phyloP scores from a whole-genome alignment of 2,113 vertebrate species.

The Trogon melanurus region DNA sequence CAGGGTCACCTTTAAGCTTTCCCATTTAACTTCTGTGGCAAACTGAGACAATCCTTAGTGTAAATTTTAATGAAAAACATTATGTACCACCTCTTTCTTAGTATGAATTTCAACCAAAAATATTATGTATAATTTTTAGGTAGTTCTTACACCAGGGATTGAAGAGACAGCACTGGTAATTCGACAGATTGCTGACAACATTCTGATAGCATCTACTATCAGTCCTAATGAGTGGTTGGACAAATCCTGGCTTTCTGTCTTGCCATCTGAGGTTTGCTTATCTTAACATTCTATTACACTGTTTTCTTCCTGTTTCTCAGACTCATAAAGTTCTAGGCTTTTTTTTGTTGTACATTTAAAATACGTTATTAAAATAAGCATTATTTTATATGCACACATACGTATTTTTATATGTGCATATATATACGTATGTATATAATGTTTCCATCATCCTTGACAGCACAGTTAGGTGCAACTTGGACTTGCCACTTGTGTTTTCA shows the following conservation, averaged over 20 bases:
- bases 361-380: background rate
- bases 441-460: background rate
- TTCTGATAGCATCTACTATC: slow-evolving; percentile 77
- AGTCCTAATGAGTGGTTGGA: slow-evolving; percentile 81
- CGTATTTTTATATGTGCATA: background rate
- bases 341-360: background rate
- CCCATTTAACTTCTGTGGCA: background rate
- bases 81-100: slow-evolving; percentile 1
- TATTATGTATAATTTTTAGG: slow-evolving; percentile 72
- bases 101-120: background rate
- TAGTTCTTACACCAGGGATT: slow-evolving; percentile 80
- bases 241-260: slow-evolving; percentile 86
- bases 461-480: background rate
- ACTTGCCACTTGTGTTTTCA: background rate
- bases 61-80: slow-evolving; percentile 8
- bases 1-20: background rate
- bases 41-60: background rate
- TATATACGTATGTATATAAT: background rate
- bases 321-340: background rate
- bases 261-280: slow-evolving; percentile 83
- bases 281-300: background rate
- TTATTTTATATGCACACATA: background rate
- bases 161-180: slow-evolving; percentile 82
- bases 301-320: slow-evolving; percentile 19
- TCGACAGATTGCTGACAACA: slow-evolving; percentile 84